Conservation (phyloP, 1,140 invertebrate species). For the Tetramorium parvispinum region DNA sequence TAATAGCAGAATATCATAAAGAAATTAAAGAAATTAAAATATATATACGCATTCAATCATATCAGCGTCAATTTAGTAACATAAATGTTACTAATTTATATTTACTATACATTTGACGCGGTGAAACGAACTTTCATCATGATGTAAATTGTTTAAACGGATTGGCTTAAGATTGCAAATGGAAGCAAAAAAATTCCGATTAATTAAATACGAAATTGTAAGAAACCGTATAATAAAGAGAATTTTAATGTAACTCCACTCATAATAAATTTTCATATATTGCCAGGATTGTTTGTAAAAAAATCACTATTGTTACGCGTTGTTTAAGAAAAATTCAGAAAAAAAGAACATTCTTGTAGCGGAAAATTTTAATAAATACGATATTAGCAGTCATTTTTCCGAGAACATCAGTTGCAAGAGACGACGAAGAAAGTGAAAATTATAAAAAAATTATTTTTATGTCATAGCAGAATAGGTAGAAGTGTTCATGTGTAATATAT, state of each 20-base stretch:
- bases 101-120: not conserved
- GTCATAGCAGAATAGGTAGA: constrained; percentile 67
- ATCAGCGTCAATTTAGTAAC: too few species aligned
- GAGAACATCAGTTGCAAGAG: not conserved
- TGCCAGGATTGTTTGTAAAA: constrained; percentile 39
- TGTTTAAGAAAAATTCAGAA: constrained; percentile 20
- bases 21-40: constrained; percentile 10
- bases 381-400: not conserved
- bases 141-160: constrained; percentile 13
- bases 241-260: constrained; percentile 20
- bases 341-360: constrained; percentile 4
- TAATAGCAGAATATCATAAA: not conserved
- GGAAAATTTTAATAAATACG: not conserved
- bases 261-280: constrained; percentile 38
- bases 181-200: not conserved
- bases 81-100: constrained; percentile 13
- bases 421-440: not conserved
- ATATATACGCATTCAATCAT: constrained; percentile 6
- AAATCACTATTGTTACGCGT: constrained; percentile 17
- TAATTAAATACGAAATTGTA: constrained; percentile 28
- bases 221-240: constrained; percentile 37
- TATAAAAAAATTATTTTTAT: constrained; percentile 40
- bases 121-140: not conserved
- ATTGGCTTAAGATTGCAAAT: not conserved
- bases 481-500: constrained; percentile 83